Base-by-base conservation (phyloP, 2,797 vertebrate species). In the Ctenopoma multispine region DNA sequence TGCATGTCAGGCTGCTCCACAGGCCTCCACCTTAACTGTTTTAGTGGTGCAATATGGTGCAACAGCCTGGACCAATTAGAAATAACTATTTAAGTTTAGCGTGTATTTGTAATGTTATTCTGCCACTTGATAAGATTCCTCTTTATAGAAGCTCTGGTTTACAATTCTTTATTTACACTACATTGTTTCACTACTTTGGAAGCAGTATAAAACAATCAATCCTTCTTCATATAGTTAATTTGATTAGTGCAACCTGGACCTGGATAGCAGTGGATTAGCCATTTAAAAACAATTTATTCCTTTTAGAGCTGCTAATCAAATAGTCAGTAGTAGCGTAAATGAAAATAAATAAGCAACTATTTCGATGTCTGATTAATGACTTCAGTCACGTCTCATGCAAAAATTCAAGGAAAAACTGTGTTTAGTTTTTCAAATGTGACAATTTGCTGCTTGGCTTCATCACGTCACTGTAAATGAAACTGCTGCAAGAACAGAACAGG, bases 1-100 rank as follows among this genome's bases (percentile, higher is more conserved):
- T 78, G 46, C 55, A 69, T 55, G 18, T 63, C 72, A 66, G 68
- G 44, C 62, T 13, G 61, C 60, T 67, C 38, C 57, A 51, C 18
- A 48, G 57, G 58, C 47, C 50, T 40, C 50, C 24, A 53, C 41
- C 24, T 46, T 4, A 53, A 47, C 62, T 49, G 59, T 54, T 80
- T 79, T 60, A 83, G 46, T 64, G 69, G 63, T 63, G 68, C 69
- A 63, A 69, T 72, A 70, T 75, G 77, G 69, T 43, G 60, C 3
- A 29, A 64, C 65, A 70, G 76, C 76, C 54, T 62, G 58, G 63
- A 54, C 64, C 63, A 21, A 67, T 57, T 69, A 75, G 47, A 79
- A 75, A 76, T 47, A 44, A 71, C 66, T 49, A 59, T 64, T 69
- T 15, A 13, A 60, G 14, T 10, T 71, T 63, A 69, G n/a, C 57